phyloP scores from a whole-genome alignment of 2,113 vertebrate species.

The Rissa tridactyla region DNA sequence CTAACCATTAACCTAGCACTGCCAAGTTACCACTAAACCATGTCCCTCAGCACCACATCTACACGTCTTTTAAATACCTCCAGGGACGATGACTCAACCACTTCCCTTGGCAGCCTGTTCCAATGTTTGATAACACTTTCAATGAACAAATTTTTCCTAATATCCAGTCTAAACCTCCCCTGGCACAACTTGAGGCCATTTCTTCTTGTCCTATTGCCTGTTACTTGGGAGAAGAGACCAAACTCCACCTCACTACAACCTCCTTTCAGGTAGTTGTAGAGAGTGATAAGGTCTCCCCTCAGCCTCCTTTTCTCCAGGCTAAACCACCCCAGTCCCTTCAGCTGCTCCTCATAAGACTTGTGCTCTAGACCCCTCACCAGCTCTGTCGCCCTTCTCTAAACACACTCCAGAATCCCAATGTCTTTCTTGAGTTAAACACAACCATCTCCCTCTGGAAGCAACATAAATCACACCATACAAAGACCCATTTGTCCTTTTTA shows the following conservation, averaged over 20 bases:
- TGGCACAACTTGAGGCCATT: neutral
- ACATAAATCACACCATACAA: neutral
- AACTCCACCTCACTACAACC: neutral
- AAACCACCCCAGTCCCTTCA: neutral
- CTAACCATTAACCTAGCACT: neutral
- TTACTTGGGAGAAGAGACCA: neutral
- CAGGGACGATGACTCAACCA: neutral
- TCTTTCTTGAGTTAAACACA: neutral
- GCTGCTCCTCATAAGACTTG: neutral
- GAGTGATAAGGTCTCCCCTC: neutral
- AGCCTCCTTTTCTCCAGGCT: neutral
- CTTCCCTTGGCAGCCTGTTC: neutral
- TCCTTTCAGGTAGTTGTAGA: neutral
- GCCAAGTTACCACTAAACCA: neutral
- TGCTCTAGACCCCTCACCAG: neutral
- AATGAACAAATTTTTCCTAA: neutral
- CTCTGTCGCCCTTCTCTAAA: neutral
- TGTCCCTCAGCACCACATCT: neutral
- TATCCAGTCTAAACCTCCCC: neutral
- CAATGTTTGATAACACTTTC: neutral
- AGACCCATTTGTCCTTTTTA: neutral
- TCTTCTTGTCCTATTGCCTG: neutral
- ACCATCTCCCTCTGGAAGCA: neutral
- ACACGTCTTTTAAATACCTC: neutral
- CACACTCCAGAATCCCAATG: neutral